Evolutionary conservation across 2,797 vertebrate species (phyloP), one percentile per base, ranked within the genome.

Genomic region (Ctenosaura bakeri): DNA sequence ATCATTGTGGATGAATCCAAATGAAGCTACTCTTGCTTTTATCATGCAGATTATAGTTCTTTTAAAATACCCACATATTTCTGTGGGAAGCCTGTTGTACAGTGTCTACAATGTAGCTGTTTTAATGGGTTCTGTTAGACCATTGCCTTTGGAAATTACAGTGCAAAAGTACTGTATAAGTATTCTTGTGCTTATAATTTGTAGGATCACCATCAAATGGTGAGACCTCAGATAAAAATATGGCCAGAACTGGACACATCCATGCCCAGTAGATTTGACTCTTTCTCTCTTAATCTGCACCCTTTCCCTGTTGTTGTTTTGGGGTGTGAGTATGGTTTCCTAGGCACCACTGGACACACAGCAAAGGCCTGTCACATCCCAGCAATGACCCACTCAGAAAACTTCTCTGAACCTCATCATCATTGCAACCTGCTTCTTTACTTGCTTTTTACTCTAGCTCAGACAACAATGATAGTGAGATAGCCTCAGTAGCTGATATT

Each of bases 11-110:
- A 14, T 52, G 56, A 26, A 80, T 42, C 16, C 79, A 77, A 56
- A 69, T 59, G 18, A 92, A 87, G 24, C 0, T 89, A 24, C 2
- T 6, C 52, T 8, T 80, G 66, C 32, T 92, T 87, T 81, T 87
- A 8, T 29, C 82, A 91, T 6, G 64, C 83, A 86, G n/a, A 91
- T 90, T 79, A 32, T 0, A 0, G 56, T 56, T 42, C 86, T 88
- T 85, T n/a, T 79, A 87, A 91, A 89, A 3, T 35, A 85, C 35
- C 85, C 1, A 1, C 32, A 82, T 85, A 14, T 10, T 42, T 59
- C 35, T 59, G 26, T 46, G 69, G 35, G 80, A 74, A 74, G 66
- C 62, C 71, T 83, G 9, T 46, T n/a, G 29, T 32, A 52, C 42
- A 50, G 52, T 79, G 42, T 22, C 76, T 26, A 59, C 52, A 32